Evolutionary conservation across 1,140 invertebrate genomes (phyloP).

Genomic region (Danaus melanippus): DNA sequence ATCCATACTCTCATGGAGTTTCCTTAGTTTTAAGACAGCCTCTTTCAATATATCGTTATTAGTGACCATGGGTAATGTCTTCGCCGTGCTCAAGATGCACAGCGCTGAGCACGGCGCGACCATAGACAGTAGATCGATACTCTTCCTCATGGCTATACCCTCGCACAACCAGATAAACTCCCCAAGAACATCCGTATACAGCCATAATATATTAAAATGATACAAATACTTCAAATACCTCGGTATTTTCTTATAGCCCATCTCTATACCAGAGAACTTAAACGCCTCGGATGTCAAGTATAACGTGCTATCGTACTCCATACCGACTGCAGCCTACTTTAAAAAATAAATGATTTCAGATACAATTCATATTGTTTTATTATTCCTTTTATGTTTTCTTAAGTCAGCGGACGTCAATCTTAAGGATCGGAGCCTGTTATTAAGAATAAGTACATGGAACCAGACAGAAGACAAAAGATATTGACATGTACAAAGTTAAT

Average conservation of each 20-base stretch:
- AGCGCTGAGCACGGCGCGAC: conserved; percentile 30
- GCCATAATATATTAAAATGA: conserved; percentile 27
- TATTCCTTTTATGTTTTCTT: too few species aligned
- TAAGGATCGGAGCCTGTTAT: too few species aligned
- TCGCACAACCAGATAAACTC: conserved; percentile 31
- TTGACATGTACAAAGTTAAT: too few species aligned
- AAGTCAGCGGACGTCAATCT: too few species aligned
- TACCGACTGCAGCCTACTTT: too few species aligned
- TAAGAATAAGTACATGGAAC: too few species aligned
- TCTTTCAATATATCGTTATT: conserved; percentile 20
- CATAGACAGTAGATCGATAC: conserved; percentile 30
- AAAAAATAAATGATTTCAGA: too few species aligned
- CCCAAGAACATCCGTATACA: conserved; percentile 28
- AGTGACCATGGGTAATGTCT: conserved; percentile 21
- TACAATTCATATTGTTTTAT: too few species aligned
- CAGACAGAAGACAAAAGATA: too few species aligned
- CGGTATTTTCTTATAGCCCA: neutral
- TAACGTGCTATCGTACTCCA: conserved; percentile 9
- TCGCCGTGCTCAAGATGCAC: conserved; percentile 26
- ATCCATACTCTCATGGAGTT: conserved; percentile 20
- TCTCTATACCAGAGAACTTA: conserved; percentile 11
- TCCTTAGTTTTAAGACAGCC: conserved; percentile 24
- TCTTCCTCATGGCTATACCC: conserved; percentile 23
- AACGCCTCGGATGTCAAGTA: conserved; percentile 9
- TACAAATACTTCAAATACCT: conserved; percentile 14